Percentiles rank a stretch among this genome's conserved stretches.
These are phyloP conservation scores for Yponomeuta cagnagella DNA, from an alignment of 2,888 invertebrate species.

Conservation along the genomic window DNA sequence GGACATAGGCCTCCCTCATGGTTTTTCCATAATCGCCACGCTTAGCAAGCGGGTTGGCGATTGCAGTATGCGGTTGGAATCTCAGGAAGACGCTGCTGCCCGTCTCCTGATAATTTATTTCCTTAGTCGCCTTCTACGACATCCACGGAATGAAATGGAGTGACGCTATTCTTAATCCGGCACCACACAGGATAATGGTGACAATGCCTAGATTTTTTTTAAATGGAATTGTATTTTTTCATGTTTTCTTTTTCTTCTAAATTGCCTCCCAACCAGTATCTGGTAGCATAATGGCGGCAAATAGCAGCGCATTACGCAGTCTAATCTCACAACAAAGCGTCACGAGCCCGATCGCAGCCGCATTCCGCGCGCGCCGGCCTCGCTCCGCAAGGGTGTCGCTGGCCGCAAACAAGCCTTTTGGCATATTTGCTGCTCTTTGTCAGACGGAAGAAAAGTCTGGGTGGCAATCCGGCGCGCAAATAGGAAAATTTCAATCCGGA, in stretches of 20 bases:
- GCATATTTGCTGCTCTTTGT: conserved; percentile 7
- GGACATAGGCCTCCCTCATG: too few species aligned
- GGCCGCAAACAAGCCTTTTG: conserved; percentile 11
- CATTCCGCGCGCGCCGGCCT: conserved; percentile 32
- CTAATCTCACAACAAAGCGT: conserved; percentile 3
- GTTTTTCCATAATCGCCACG: too few species aligned
- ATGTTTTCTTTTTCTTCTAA: not conserved
- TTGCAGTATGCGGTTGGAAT: too few species aligned
- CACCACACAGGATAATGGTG: not conserved
- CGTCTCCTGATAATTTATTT: too few species aligned
- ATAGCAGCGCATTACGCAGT: not conserved
- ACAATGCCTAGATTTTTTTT: not conserved
- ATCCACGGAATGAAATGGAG: too few species aligned
- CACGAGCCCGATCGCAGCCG: conserved; percentile 29
- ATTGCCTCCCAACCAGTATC: not conserved
- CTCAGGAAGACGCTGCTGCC: too few species aligned
- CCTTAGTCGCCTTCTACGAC: too few species aligned
- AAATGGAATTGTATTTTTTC: not conserved
- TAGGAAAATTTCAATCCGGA: not conserved
- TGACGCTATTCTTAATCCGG: too few species aligned
- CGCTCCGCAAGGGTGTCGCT: conserved; percentile 18
- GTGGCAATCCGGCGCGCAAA: not conserved
- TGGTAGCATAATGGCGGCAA: not conserved
- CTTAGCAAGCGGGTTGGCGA: too few species aligned
- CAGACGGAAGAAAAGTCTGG: not conserved